Evolutionary conservation across 2,888 invertebrate genomes (phyloP).

Genomic region (Bombylius major): DNA sequence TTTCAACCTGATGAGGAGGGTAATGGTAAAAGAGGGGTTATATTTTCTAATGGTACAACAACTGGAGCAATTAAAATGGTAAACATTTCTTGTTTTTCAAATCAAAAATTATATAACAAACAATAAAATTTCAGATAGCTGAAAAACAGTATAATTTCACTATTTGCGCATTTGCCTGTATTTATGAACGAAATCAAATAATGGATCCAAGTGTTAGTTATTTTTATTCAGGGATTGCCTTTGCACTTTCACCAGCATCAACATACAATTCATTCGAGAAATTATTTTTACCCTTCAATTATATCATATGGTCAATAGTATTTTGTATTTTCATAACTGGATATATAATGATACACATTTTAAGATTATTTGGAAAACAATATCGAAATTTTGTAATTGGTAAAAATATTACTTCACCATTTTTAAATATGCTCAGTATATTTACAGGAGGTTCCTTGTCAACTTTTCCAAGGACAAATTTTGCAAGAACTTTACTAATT

Average conservation of each 20-base stretch:
- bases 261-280: slow-evolving; percentile 7
- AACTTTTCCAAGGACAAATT: slow-evolving; percentile 5
- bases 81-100: not conserved
- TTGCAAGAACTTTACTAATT: slow-evolving; percentile 9
- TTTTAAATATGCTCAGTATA: slow-evolving; percentile 9
- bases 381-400: slow-evolving; percentile 8
- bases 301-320: slow-evolving; percentile 6
- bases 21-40: slow-evolving; percentile 1
- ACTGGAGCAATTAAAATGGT: slow-evolving; percentile 11
- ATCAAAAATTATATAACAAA: not conserved
- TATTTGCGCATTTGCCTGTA: slow-evolving; percentile 3
- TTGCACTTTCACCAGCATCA: slow-evolving; percentile 4
- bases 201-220: slow-evolving; percentile 3
- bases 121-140: not conserved
- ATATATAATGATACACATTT: not conserved
- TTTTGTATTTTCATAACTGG: not conserved
- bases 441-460: slow-evolving; percentile 7
- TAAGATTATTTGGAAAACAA: not conserved
- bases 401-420: slow-evolving; percentile 1
- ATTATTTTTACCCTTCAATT: slow-evolving; percentile 8
- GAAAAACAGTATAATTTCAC: slow-evolving; percentile 9
- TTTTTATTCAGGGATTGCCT: slow-evolving; percentile 1
- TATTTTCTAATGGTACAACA: slow-evolving; percentile 3
- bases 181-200: not conserved
- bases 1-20: not conserved